Conservation (phyloP, 2,113 vertebrate genomes). For the Scortum barcoo region DNA sequence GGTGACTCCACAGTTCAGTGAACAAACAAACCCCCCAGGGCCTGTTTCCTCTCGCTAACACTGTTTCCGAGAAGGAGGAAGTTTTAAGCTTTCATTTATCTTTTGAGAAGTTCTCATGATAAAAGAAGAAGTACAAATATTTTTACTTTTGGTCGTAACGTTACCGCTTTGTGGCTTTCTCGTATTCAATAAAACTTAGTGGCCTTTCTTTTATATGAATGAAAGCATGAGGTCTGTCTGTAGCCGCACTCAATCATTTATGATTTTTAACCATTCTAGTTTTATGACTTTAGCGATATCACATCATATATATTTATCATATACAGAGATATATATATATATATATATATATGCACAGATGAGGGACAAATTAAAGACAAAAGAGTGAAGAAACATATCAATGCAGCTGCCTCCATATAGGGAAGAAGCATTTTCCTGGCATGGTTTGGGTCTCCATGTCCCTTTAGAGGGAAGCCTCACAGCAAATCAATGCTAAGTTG, state of each 20-base stretch:
- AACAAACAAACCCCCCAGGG: slow-evolving; percentile 36
- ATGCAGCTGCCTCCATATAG: too few species aligned
- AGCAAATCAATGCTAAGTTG: too few species aligned
- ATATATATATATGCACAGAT: too few species aligned
- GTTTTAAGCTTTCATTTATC: slow-evolving; percentile 58
- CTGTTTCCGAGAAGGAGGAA: slow-evolving; percentile 67
- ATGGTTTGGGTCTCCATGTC: too few species aligned
- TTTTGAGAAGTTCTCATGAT: slow-evolving; percentile 23
- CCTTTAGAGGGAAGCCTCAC: too few species aligned
- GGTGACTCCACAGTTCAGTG: slow-evolving; percentile 43
- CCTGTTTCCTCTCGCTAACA: slow-evolving; percentile 44
- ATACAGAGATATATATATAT: too few species aligned
- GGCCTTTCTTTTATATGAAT: neutral
- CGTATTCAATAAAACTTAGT: neutral
- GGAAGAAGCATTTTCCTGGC: too few species aligned
- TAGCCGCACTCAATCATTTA: too few species aligned
- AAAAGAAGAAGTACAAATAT: slow-evolving; percentile 52
- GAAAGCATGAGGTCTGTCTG: neutral
- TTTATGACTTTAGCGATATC: neutral
- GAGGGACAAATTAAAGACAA: too few species aligned
- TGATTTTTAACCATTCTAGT: neutral
- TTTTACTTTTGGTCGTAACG: slow-evolving; percentile 9
- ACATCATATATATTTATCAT: too few species aligned
- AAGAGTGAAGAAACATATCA: too few species aligned
- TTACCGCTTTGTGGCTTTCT: neutral